Evolutionary conservation across 2,797 vertebrate species (phyloP), one percentile per base, ranked within the genome.

Genomic region (Crocidura indochinensis): DNA sequence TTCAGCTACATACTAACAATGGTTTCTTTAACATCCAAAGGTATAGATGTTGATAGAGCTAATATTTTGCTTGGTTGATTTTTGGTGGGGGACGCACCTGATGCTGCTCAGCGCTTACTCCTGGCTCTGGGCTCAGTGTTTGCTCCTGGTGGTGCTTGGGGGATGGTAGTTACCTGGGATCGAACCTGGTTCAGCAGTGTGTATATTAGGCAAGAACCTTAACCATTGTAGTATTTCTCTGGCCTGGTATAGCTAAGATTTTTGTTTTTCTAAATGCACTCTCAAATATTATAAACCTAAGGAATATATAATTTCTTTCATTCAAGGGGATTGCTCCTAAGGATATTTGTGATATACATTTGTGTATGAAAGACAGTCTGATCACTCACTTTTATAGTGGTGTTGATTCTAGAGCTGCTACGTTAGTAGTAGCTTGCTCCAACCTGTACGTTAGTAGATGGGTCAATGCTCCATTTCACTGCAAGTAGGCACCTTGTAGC

Each of bases 241-340:
- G 51, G 51, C 51, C 17, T 53, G 17, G 51, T 53, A 4, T 53
- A 53, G 51, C 51, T 14, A 53, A 53, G 17, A 14, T 5, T 53
- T 53, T 53, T 53, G 51, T 84, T 91, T 94, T 29, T 94, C 20
- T 76, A 85, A 83, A 27, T 51, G 22, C 14, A 73, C 51, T 73
- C 38, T 72, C 53, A 69, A 77, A 77, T 80, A 71, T 75, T 56
- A 60, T 62, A 78, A 77, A 51, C 46, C 22, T 56, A 27, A 82
- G 78, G 27, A 71, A 87, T 74, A 47, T 74, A 47, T 8, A 69
- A 92, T 81, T 68, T 27, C 38, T 49, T 67, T 77, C 51, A 84
- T 69, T 67, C 47, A 46, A 83, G 56, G 80, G 85, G 60, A 65
- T 44, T 56, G 3, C 68, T 79, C 20, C 31, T 77, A 71, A 82